phyloP scores from a whole-genome alignment of 2,113 vertebrate species.

The Aptenodytes forsteri region DNA sequence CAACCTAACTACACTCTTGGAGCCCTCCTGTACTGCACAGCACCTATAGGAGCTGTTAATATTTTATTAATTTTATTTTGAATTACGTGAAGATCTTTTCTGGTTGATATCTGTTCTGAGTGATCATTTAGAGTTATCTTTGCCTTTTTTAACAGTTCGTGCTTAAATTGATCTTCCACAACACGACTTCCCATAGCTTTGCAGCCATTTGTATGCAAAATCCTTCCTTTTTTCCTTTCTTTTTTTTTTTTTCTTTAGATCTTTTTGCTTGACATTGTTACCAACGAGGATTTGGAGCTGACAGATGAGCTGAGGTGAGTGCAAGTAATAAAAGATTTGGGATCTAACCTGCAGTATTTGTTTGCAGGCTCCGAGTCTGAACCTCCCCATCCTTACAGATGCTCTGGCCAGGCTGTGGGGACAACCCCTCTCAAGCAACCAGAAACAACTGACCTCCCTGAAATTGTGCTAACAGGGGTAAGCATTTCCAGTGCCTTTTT shows the following conservation, averaged over 20 bases:
- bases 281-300: neutral
- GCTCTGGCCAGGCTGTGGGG: neutral
- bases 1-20: neutral
- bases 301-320: neutral
- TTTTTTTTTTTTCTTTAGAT: neutral
- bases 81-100: neutral
- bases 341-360: neutral
- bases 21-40: neutral
- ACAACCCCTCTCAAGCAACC: neutral
- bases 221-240: neutral
- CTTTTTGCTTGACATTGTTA: neutral
- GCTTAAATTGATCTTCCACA: neutral
- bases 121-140: neutral
- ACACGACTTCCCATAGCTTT: neutral
- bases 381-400: neutral
- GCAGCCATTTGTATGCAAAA: neutral
- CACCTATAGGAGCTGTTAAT: too few relatives aligned
- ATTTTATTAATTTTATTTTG: neutral
- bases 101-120: neutral
- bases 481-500: neutral
- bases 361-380: neutral
- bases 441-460: neutral
- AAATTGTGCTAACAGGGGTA: neutral
- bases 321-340: neutral
- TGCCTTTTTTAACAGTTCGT: neutral